phyloP scores from a whole-genome alignment of 2,113 vertebrate species.

The Sturnira hondurensis region DNA sequence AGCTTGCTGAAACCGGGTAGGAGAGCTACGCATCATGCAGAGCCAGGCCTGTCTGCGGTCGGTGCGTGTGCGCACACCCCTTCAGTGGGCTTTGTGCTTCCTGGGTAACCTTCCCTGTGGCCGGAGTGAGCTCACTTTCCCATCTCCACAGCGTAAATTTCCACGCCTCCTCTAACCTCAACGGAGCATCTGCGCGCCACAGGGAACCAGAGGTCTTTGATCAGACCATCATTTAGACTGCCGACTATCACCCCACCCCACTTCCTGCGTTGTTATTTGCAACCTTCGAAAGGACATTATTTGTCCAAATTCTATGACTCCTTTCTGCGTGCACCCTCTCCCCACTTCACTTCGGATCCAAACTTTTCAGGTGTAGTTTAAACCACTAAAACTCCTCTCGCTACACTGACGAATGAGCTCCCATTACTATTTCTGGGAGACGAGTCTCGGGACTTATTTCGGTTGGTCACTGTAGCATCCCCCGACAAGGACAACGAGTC shows the following conservation, averaged over 20 bases:
- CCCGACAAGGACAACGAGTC: not conserved
- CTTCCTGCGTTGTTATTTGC: not conserved
- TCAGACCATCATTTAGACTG: not conserved
- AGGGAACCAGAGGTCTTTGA: not conserved
- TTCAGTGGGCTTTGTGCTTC: not conserved
- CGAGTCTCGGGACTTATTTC: not conserved
- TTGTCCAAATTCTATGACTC: not conserved
- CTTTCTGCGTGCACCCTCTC: not conserved
- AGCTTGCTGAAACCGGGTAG: not conserved
- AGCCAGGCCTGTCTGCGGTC: not conserved
- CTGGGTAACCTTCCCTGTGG: not conserved
- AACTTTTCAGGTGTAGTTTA: not conserved
- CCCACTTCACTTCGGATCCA: not conserved
- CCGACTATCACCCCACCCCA: not conserved
- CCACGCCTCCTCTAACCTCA: not conserved
- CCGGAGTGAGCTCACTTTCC: not conserved
- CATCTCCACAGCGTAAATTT: not conserved
- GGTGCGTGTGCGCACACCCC: not conserved
- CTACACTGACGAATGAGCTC: not conserved
- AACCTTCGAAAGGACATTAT: not conserved
- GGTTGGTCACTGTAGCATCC: accelerated
- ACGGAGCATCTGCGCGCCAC: not conserved
- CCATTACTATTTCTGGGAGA: no score
- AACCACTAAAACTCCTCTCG: not conserved
- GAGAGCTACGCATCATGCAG: not conserved